Percentiles rank a stretch among this genome's conserved stretches.
Conservation (phyloP, 1,140 invertebrate species). For the Bathynomus jamesi region DNA sequence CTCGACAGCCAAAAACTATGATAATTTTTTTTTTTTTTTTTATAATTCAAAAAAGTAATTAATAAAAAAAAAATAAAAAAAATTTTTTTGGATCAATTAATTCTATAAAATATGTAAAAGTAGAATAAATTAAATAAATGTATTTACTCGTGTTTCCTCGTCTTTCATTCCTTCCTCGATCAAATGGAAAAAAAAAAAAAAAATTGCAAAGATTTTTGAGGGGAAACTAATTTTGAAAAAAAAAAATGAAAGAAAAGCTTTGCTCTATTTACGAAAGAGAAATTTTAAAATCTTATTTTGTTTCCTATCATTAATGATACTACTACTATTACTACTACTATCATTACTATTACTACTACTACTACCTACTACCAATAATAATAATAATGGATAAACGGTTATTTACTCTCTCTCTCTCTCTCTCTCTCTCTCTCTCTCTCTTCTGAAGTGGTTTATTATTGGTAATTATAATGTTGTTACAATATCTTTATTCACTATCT, state of each 20-base stretch:
- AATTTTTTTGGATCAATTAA: not conserved
- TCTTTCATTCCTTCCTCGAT: too few relatives aligned
- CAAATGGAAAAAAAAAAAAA: too few relatives aligned
- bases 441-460: too few relatives aligned
- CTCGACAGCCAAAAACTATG: not conserved
- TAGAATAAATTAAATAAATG: not conserved
- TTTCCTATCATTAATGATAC: not conserved
- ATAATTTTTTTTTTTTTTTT: not conserved
- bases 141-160: not conserved
- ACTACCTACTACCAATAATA: too few relatives aligned
- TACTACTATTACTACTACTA: not conserved
- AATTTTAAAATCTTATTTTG: not conserved
- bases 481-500: too few relatives aligned
- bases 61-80: not conserved
- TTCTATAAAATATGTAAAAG: not conserved
- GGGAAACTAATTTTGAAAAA: too few relatives aligned
- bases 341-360: not conserved
- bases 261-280: not conserved
- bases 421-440: too few relatives aligned
- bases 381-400: too few relatives aligned
- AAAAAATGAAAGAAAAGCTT: too few relatives aligned
- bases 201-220: too few relatives aligned
- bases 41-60: not conserved
- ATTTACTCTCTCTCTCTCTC: too few relatives aligned
- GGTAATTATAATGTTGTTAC: too few relatives aligned